These are phyloP conservation scores for Ommatoiulus sabulosus DNA, from an alignment of 2,888 invertebrate genomes.

Conservation along the genomic window DNA sequence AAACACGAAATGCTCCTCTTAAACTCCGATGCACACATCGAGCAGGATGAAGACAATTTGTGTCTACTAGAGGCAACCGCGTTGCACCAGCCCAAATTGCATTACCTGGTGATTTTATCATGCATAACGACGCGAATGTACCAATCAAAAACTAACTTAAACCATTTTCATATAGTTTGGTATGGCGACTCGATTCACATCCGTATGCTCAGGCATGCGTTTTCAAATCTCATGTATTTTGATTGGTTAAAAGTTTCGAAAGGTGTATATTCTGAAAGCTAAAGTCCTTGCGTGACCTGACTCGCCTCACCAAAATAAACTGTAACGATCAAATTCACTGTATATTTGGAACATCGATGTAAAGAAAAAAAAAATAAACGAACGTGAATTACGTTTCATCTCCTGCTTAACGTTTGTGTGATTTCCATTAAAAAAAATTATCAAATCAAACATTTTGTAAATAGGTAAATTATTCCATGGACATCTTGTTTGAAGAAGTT, in stretches of 20 bases:
- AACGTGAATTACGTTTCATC: not conserved
- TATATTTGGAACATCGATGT: not conserved
- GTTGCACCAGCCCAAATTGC: not conserved
- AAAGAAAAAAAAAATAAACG: not conserved
- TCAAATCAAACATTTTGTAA: too few species aligned
- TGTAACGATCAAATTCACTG: not conserved
- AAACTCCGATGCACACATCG: not conserved
- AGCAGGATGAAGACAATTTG: constrained; percentile 19
- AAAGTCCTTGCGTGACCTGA: not conserved
- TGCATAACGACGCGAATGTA: not conserved
- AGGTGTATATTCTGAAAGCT: not conserved
- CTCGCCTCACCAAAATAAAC: not conserved
- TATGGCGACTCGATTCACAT: not conserved
- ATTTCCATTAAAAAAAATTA: too few species aligned
- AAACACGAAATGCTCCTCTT: not conserved
- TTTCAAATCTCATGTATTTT: not conserved
- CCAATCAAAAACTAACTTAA: not conserved
- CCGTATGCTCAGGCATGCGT: not conserved
- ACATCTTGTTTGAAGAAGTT: too few species aligned
- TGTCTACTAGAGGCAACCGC: not conserved
- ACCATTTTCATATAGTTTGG: not conserved
- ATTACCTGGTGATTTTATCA: not conserved
- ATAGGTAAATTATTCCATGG: too few species aligned
- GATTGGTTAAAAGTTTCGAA: constrained; percentile 11
- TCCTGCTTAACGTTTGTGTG: not conserved